Base-by-base conservation (phyloP, 2,113 vertebrate species). In the Theristicus caerulescens region DNA sequence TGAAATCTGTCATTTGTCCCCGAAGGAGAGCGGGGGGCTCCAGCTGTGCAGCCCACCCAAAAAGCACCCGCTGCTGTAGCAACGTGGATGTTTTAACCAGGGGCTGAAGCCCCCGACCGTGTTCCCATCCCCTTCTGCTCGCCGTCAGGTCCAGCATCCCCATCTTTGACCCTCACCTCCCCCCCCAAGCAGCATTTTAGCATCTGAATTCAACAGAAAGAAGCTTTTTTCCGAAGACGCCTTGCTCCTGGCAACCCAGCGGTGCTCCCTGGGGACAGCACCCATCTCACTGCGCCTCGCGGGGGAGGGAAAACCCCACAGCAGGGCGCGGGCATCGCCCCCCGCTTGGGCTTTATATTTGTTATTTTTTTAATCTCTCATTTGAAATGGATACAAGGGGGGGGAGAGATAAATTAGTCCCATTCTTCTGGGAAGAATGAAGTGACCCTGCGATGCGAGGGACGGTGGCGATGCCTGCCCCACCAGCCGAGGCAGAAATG, bases 341-440 rank as follows among this genome's bases (percentile, higher is more conserved):
- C 88, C 76, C 1, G 0, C 52, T 46, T 5, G 34, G 72, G 73
- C 87, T 97, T 74, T n/a, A 34, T 67, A 72, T 72, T 88, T 83
- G 73, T 42, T n/a, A 44, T 71, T 78, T 86, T 76, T 85, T 87
- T 83, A 94, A 92, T 96, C 77, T 95, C 94, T 89, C 67, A 20
- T 96, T 92, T 93, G 94, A 95, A 96, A 95, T 87, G 92, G 95
- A 93, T 95, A 94, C 49, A 57, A 74, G 72, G 44, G 13, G 22
- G 32, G 80, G 55, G 55, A 82, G 95, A 97, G 96, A 97, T 97
- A 97, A 97, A 97, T 97, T 91, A 93, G 90, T 62, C 94, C 96
- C 83, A 95, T 98, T 97, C 96, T 97, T 97, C 94, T 92, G 84
- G 88, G 96, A 96, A 95, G 95, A 97, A 96, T 95, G 85, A 90